phyloP scores from a whole-genome alignment of 2,888 invertebrate species.

The Drosophila hawaiiensis region DNA sequence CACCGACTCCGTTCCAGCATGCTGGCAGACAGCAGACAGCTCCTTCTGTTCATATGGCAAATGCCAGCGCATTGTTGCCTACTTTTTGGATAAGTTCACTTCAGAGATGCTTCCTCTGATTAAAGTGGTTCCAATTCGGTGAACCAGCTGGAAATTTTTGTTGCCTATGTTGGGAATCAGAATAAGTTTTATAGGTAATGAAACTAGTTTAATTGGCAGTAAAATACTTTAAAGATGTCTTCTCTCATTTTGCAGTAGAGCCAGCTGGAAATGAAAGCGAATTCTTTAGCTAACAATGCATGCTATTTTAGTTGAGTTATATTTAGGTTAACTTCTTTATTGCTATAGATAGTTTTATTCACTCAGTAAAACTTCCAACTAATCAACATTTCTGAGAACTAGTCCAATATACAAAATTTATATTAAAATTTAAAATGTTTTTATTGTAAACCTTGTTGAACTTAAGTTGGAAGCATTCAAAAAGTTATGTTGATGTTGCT shows the following conservation, averaged over 20 bases:
- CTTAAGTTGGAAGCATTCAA: constrained; percentile 1
- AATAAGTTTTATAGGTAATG: neutral
- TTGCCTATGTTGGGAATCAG: neutral
- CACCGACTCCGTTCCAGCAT: neutral
- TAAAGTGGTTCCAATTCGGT: neutral
- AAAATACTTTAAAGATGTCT: neutral
- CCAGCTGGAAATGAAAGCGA: neutral
- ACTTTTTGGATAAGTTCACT: constrained; percentile 51
- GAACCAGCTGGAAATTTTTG: neutral
- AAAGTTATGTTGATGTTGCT: constrained; percentile 1
- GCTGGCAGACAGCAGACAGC: constrained; percentile 24
- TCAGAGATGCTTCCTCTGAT: constrained; percentile 18
- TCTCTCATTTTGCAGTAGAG: neutral
- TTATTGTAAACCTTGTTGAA: neutral
- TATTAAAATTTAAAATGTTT: neutral
- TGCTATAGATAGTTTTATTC: neutral
- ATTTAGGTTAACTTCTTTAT: neutral
- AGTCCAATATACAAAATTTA: neutral
- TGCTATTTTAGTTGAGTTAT: neutral
- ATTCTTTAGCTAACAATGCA: neutral
- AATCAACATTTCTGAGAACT: neutral
- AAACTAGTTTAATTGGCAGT: neutral
- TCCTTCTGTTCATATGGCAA: constrained; percentile 56
- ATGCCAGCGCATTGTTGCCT: constrained; percentile 53
- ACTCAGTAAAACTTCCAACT: neutral